Percentiles rank a stretch among this genome's conserved stretches.
Conservation (phyloP, 2,888 invertebrate species). For the Leptinotarsa rubiginosa region DNA sequence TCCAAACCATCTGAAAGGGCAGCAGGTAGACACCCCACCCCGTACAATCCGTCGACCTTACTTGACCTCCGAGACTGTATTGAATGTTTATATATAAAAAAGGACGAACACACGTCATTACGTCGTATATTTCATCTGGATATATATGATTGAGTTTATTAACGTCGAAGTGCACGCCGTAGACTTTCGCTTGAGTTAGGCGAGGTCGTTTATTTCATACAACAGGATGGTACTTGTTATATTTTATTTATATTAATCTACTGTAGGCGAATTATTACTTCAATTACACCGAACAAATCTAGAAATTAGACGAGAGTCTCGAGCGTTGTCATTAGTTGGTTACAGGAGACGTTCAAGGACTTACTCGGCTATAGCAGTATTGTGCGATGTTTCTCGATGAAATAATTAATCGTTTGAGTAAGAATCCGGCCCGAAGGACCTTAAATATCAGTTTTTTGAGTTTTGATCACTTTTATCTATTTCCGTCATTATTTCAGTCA, state of each 20-base stretch:
- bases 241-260: slow-evolving; percentile 67
- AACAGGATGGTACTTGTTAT: slow-evolving; percentile 64
- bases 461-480: no score
- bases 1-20: not conserved
- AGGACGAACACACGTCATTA: slow-evolving; percentile 45
- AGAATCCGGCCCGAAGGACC: no score
- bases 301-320: slow-evolving; percentile 11
- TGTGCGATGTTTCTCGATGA: not conserved
- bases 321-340: not conserved
- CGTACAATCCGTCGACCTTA: slow-evolving; percentile 37
- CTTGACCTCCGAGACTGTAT: slow-evolving; percentile 41
- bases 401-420: not conserved
- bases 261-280: slow-evolving; percentile 66
- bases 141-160: slow-evolving; percentile 53
- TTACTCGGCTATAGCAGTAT: not conserved
- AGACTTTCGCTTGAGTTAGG: slow-evolving; percentile 46
- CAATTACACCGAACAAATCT: slow-evolving; percentile 62
- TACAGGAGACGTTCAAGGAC: not conserved
- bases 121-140: slow-evolving; percentile 48
- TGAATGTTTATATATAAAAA: slow-evolving; percentile 42
- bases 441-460: no score
- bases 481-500: no score
- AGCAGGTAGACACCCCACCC: slow-evolving; percentile 18
- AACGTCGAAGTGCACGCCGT: slow-evolving; percentile 46
- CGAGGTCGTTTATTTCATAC: slow-evolving; percentile 62